Evolutionary conservation across 2,888 invertebrate genomes (phyloP).

Genomic region (Meghimatium bilineatum): DNA sequence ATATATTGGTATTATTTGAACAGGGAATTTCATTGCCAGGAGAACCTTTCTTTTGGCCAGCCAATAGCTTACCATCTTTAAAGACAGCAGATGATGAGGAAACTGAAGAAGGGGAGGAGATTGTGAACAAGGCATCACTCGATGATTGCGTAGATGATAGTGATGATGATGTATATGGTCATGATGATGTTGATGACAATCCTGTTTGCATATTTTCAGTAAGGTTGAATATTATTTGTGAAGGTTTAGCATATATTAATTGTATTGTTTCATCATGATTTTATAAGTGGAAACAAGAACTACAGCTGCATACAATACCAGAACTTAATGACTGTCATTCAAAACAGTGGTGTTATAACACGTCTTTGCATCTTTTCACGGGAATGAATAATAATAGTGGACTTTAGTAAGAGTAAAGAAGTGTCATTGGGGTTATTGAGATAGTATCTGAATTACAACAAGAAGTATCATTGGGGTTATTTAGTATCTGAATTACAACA

Average conservation of each 20-base stretch:
- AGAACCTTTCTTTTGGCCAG: slow-evolving; percentile 82
- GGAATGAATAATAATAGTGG: too few relatives aligned
- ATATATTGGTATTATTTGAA: slow-evolving; percentile 42
- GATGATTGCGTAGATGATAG: slow-evolving; percentile 55
- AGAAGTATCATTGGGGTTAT: too few relatives aligned
- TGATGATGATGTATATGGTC: slow-evolving; percentile 59
- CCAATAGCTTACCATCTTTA: slow-evolving; percentile 60
- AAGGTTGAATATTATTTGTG: not conserved
- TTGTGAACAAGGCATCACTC: not conserved
- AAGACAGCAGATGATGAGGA: slow-evolving; percentile 45
- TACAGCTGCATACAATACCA: too few relatives aligned
- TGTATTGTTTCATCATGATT: too few relatives aligned
- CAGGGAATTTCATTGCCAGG: slow-evolving; percentile 78
- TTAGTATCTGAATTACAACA: too few relatives aligned
- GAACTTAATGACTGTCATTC: too few relatives aligned
- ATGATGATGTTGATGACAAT: slow-evolving; percentile 49
- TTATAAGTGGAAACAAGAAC: too few relatives aligned
- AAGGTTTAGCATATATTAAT: not conserved
- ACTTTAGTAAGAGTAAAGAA: too few relatives aligned
- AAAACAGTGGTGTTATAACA: too few relatives aligned
- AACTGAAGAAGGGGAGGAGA: slow-evolving; percentile 51
- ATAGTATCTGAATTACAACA: too few relatives aligned
- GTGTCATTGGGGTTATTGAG: too few relatives aligned
- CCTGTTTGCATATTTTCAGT: slow-evolving; percentile 32
- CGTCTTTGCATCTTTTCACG: too few relatives aligned